phyloP scores from a whole-genome alignment of 2,113 vertebrate species.

The Hydrochoerus hydrochaeris region DNA sequence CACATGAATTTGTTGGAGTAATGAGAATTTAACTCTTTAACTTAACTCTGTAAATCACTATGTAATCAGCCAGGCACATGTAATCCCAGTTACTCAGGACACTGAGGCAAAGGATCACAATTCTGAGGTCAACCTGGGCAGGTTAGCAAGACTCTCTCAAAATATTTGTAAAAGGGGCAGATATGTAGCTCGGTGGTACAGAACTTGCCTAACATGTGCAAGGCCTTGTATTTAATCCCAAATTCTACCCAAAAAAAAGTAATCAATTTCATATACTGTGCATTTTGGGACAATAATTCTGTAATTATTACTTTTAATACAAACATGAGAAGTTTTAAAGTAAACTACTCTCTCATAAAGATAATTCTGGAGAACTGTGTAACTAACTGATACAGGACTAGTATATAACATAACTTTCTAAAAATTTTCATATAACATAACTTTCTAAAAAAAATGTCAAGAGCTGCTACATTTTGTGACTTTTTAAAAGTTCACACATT shows the following conservation, averaged over 20 bases:
- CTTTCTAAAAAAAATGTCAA: conserved; percentile 41
- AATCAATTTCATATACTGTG: neutral
- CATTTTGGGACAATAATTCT: conserved; percentile 29
- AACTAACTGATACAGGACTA: neutral
- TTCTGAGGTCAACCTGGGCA: neutral
- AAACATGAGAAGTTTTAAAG: conserved; percentile 33
- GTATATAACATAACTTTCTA: neutral
- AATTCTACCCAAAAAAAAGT: neutral
- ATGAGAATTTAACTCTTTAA: conserved; percentile 10
- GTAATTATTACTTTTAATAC: conserved; percentile 20
- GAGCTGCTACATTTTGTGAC: neutral
- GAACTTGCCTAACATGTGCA: neutral
- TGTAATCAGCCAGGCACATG: neutral
- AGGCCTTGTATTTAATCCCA: neutral
- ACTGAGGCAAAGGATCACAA: neutral
- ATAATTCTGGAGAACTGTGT: conserved; percentile 4
- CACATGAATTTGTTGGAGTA: neutral
- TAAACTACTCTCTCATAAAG: neutral
- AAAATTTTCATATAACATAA: conserved; percentile 30
- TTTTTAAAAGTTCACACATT: conserved; percentile 14
- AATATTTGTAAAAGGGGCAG: no score
- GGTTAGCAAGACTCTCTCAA: neutral
- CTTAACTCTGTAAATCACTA: neutral
- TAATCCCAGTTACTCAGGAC: neutral
- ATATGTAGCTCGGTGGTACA: neutral